Evolutionary conservation across 2,888 invertebrate species (phyloP), one percentile per base, ranked within the genome.

Genomic region (Drosophila cracens): DNA sequence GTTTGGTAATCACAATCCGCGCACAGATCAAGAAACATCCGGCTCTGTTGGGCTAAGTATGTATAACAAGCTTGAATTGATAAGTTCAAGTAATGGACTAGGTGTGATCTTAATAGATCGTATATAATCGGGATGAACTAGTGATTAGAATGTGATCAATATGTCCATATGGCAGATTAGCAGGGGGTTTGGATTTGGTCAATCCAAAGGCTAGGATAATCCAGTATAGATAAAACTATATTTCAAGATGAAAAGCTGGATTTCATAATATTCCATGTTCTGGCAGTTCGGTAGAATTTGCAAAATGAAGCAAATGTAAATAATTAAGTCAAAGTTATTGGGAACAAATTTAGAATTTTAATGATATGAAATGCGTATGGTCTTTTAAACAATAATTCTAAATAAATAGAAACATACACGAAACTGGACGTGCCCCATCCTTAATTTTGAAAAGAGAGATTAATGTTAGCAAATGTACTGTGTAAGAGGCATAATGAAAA

Each of bases 31-130:
- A 33, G 36, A 61, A 40, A 70, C 70, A 87, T 83, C 79, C 79
- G 83, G 76, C 65, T 82, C 68, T 70, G 29, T 29, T 27, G 57
- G 59, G 56, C 52, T 76, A 74, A 69, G 62, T 54, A 49, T 5
- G 31, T 54, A 46, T 56, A n/a, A 52, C 66, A 48, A 56, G 40
- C 57, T 36, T 51, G 48, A 51, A 54, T 63, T 67, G 71, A 81
- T 77, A 78, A 74, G 53, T 74, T 72, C 66, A 57, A 54, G 56
- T 61, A 58, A 74, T 76, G 81, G 83, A 74, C 86, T 83, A 86
- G 81, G 86, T 85, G 83, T 74, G 79, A 81, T 79, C 76, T 68
- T 62, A 25, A 82, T 79, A 66, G 73, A 74, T 74, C 58, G 61
- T 40, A 53, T 43, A 40, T 58, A 56, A 59, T 25, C 63, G 29